Base-by-base conservation (phyloP, 2,113 vertebrate genomes). In the Laterallus jamaicensis region DNA sequence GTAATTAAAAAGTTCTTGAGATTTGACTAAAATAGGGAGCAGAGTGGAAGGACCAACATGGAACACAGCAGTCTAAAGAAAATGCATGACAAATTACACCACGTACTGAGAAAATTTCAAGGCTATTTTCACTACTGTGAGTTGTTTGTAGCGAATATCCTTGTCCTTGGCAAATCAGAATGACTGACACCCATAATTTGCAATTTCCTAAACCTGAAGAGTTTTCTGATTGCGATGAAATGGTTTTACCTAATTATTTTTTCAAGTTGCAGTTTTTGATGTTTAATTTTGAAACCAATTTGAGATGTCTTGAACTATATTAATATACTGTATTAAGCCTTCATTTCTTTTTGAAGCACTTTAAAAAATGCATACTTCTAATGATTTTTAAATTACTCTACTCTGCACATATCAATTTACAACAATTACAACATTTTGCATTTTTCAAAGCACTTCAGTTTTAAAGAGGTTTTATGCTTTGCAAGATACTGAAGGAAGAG, bases 251-350 rank as follows among this genome's bases (percentile, higher is more conserved):
- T 98, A 97, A 98, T 98, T 97, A 98, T 95, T 97, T 98, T 97
- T 98, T 96, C 95, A 97, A 96, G 96, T 88, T 96, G 92, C 56
- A 93, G 94, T 87, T 97, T 98, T 96, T 97, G 96, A 97, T 97
- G 95, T 96, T 97, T 97, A 97, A 98, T 98, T 98, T 97, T 94
- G 95, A 97, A 98, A 97, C 96, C 97, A 97, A 97, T 96, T 97
- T 97, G 96, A 98, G 96, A 96, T 97, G 93, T 95, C 97, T 97
- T 54, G 42, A 97, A 97, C 90, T 97, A 95, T 85, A 97, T 98
- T 98, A 98, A 98, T 98, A 96, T 39, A 93, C 93, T 88, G 52
- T 82, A 92, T 97, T 96, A 97, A 76, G 95, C 82, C 95, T 97
- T 96, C 95, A 97, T 90, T 95, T 97, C 97, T 97, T 97, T 97